Conservation (phyloP, 2,888 invertebrate species). For the Troilus luridus region DNA sequence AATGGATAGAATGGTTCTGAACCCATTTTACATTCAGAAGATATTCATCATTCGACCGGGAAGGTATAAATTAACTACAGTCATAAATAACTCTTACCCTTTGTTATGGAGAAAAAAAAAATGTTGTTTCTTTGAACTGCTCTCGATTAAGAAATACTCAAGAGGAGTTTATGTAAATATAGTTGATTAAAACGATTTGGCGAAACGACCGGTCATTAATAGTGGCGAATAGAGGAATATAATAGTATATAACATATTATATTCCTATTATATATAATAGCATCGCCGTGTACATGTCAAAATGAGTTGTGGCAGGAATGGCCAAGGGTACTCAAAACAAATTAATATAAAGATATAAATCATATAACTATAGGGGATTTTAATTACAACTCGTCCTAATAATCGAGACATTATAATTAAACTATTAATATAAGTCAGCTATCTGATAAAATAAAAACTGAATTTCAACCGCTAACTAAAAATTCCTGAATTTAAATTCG, state of each 20-base stretch:
- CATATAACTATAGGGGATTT: neutral
- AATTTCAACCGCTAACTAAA: neutral
- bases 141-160: constrained; percentile 28
- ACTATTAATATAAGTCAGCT: neutral
- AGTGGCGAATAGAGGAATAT: neutral
- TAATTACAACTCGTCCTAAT: neutral
- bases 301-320: neutral
- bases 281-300: neutral
- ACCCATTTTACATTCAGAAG: constrained; percentile 32
- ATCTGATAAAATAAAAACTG: neutral
- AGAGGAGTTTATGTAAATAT: neutral
- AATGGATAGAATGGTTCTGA: constrained; percentile 27
- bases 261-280: too few relatives aligned
- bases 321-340: neutral
- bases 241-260: neutral
- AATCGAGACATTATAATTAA: constrained; percentile 1
- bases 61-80: neutral
- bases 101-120: neutral
- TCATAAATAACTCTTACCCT: constrained; percentile 15
- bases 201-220: neutral
- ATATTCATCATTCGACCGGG: constrained; percentile 15
- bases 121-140: neutral
- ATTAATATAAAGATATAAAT: constrained; percentile 1
- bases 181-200: constrained; percentile 11
- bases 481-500: too few relatives aligned